Conservation (phyloP, 2,797 vertebrate genomes). For the Argyrosomus regius region DNA sequence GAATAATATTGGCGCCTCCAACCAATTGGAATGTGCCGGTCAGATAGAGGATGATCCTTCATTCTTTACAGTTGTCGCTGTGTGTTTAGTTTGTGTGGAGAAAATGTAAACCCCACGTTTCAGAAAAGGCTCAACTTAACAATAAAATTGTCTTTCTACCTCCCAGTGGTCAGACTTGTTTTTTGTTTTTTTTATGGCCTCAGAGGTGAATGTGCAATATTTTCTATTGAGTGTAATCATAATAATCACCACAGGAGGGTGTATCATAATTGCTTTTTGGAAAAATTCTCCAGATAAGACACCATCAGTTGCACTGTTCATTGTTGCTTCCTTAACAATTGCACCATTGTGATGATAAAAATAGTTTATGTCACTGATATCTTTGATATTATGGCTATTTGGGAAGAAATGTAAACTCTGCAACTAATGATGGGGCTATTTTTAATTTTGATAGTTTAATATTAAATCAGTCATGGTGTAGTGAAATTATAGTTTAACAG, state of each 20-base stretch:
- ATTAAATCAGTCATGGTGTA: no score
- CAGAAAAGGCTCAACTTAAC: constrained; percentile 54
- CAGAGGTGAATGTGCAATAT: neutral
- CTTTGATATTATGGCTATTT: neutral
- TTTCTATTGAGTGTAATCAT: neutral
- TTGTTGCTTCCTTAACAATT: neutral
- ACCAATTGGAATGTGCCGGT: constrained; percentile 56
- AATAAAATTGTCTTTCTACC: constrained; percentile 75
- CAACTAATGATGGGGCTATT: neutral
- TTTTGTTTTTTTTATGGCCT: neutral
- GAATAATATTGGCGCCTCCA: neutral
- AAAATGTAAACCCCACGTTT: constrained; percentile 30
- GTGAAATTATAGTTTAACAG: neutral
- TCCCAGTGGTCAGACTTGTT: constrained; percentile 18
- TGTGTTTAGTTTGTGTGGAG: constrained; percentile 52
- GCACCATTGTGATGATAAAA: neutral
- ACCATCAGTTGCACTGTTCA: neutral
- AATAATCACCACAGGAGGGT: constrained; percentile 35
- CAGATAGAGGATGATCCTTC: constrained; percentile 19
- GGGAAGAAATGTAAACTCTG: neutral
- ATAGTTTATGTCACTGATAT: neutral
- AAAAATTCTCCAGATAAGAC: neutral
- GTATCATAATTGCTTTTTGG: neutral
- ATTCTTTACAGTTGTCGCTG: constrained; percentile 40
- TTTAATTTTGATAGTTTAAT: neutral